These are phyloP conservation scores for Psophia crepitans DNA, from an alignment of 2,113 vertebrate genomes.

Conservation along the genomic window DNA sequence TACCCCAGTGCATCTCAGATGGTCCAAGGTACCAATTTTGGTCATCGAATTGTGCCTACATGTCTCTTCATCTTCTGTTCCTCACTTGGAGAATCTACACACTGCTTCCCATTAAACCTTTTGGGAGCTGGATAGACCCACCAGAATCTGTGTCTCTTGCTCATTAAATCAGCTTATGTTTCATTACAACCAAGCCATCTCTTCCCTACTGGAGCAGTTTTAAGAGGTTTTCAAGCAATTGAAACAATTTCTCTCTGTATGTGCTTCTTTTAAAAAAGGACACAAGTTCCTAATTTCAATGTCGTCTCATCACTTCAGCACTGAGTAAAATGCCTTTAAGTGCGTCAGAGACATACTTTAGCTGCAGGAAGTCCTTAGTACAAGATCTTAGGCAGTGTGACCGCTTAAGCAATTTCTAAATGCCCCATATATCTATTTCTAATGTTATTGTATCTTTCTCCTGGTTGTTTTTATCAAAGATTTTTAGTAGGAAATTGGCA, in stretches of 20 bases:
- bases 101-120: background rate
- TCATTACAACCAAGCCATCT: background rate
- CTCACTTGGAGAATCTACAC: background rate
- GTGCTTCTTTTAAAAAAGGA: background rate
- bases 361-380: background rate
- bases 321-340: background rate
- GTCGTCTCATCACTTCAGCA: background rate
- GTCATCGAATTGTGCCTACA: background rate
- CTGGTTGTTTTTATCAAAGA: background rate
- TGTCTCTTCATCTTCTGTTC: background rate
- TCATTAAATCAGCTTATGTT: background rate
- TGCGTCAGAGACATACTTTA: background rate
- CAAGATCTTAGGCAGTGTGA: background rate
- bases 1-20: background rate
- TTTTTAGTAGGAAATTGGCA: background rate
- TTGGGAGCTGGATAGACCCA: background rate
- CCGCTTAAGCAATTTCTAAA: background rate
- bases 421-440: background rate
- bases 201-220: background rate
- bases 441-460: background rate
- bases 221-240: background rate
- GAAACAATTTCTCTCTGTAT: background rate
- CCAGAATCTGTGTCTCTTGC: background rate
- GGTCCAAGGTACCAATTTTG: background rate
- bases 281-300: background rate